Evolutionary conservation across 2,888 invertebrate species (phyloP).

Genomic region (Tubulanus polymorphus): DNA sequence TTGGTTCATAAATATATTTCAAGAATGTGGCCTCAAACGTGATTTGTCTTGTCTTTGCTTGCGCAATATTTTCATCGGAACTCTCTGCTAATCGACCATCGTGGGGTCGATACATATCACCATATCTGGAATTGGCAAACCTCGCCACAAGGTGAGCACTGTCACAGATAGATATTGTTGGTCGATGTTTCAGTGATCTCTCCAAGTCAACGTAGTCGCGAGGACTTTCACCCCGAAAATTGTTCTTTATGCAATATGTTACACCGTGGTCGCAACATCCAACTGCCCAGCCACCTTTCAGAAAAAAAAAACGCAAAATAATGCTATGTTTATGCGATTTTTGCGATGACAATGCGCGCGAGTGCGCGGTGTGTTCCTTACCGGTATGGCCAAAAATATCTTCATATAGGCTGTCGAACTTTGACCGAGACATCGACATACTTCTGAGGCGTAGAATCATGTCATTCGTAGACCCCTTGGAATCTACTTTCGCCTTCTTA

Average conservation of each 20-base stretch:
- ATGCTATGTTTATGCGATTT: too few relatives aligned
- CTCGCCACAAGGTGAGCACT: constrained; percentile 10
- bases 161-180: constrained; percentile 11
- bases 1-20: not conserved
- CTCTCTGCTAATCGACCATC: constrained; percentile 10
- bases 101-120: constrained; percentile 7
- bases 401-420: constrained; percentile 10
- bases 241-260: constrained; percentile 10
- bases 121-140: constrained; percentile 7
- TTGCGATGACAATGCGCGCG: too few relatives aligned
- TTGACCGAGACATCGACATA: constrained; percentile 6
- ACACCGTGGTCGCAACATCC: constrained; percentile 9
- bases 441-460: constrained; percentile 7
- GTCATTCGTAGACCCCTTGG: constrained; percentile 2
- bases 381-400: constrained; percentile 12
- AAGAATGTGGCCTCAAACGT: not conserved
- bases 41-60: not conserved
- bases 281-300: constrained; percentile 14
- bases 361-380: too few relatives aligned
- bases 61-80: constrained; percentile 4
- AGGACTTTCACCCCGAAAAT: constrained; percentile 13
- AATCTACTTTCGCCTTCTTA: not conserved
- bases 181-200: constrained; percentile 11
- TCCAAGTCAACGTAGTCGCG: constrained; percentile 13
- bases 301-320: too few relatives aligned